Evolutionary conservation across 37 sponge, comb jelly and placozoan genomes (phyloP), one percentile per base, ranked within the genome.

Genomic region (Cladorhizidae sp.): DNA sequence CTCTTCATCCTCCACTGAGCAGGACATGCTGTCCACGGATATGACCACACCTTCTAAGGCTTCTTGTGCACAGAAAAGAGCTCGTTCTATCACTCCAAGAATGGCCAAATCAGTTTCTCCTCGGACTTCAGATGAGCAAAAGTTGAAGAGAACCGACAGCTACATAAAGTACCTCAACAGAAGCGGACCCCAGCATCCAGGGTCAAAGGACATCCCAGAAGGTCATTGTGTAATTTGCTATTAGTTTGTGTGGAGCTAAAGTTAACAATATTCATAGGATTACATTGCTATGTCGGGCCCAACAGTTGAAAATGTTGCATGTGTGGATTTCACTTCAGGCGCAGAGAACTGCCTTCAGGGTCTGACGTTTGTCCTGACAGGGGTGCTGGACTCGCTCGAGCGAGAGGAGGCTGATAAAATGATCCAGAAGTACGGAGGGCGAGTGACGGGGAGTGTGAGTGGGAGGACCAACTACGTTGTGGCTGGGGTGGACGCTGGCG

Each of bases 311-410:
- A n/a, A n/a, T n/a, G n/a, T n/a, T n/a, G n/a, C n/a, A n/a, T n/a
- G n/a, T n/a, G n/a, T 15, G 11, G 15, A 52, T 52, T 52, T 52
- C 54, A 52, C 54, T 18, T 15, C 54, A 71, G 83, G 87, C 0
- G 82, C 65, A 3, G 80, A 78, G 61, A 64, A 81, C 65, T 92
- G 93, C 40, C 76, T 92, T 8, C 64, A 70, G 22, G 93, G 93
- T 1, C 68, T 92, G 58, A 88, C 89, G 11, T 92, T 92, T 87
- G 89, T 92, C 26, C 70, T 92, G 42, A 87, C 93, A 36, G 99
- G 99, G 18, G 99, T 93, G 68, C 82, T 95, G 71, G 99, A 98
- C 57, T 91, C 90, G 0, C 74, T 96, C 41, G 92, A 98, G 80
- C 72, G 99, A 62, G 99, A 98, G 32, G 89, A 87, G 38, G 91